Evolutionary conservation across 2,113 vertebrate species (phyloP).

Genomic region (Bufo gargarizans): DNA sequence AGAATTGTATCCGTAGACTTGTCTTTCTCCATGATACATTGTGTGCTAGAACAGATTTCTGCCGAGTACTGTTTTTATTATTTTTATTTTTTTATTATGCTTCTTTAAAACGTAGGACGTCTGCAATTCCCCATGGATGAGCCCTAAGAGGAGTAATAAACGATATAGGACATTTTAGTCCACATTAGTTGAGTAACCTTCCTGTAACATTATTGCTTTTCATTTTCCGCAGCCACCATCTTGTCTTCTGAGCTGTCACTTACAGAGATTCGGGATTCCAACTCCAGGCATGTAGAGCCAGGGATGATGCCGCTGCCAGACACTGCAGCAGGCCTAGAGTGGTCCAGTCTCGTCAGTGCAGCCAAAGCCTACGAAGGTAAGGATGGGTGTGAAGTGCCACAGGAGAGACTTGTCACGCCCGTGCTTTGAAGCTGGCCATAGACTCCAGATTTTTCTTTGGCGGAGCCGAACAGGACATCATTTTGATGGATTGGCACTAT

Average conservation of each 20-base stretch:
- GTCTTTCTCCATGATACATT: too few species aligned
- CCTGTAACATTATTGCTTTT: not conserved
- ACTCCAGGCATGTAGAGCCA: slow-evolving; percentile 77
- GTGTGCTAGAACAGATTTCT: too few species aligned
- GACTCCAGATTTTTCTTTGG: too few species aligned
- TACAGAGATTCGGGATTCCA: slow-evolving; percentile 79
- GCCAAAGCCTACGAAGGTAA: slow-evolving; percentile 91
- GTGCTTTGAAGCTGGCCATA: not conserved
- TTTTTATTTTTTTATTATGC: too few species aligned
- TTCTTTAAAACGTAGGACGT: too few species aligned
- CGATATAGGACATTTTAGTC: too few species aligned
- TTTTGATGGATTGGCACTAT: too few species aligned
- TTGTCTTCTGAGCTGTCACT: slow-evolving; percentile 85
- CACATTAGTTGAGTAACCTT: not conserved
- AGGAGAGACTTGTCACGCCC: not conserved
- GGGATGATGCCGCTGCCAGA: slow-evolving; percentile 91
- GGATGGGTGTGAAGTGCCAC: not conserved
- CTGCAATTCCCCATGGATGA: too few species aligned
- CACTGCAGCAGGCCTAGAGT: slow-evolving; percentile 85
- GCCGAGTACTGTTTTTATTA: too few species aligned
- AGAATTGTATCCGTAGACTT: too few species aligned
- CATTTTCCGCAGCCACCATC: slow-evolving; percentile 71
- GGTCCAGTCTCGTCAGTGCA: slow-evolving; percentile 89
- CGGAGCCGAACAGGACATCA: too few species aligned
- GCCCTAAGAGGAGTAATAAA: too few species aligned